Conservation (phyloP, 2,888 invertebrate species). For the Antheraea yamamai region DNA sequence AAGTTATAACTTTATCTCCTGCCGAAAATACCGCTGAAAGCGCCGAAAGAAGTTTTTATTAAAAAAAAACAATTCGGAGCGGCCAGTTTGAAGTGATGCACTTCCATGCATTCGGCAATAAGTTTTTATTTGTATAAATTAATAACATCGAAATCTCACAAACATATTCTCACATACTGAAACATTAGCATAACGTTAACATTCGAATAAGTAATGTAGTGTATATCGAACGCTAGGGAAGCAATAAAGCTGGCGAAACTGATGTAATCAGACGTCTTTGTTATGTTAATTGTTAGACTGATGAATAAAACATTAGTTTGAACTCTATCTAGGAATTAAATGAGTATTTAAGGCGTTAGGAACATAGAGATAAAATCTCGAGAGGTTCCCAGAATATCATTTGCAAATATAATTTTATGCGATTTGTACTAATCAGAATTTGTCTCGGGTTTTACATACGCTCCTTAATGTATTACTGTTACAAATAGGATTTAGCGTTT, state of each 20-base stretch:
- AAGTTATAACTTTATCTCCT: too few relatives aligned
- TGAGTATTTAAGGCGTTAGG: background rate
- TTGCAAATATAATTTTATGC: background rate
- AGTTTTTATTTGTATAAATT: background rate
- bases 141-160: background rate
- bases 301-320: slow-evolving; percentile 13
- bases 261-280: slow-evolving; percentile 7
- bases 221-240: background rate
- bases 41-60: too few relatives aligned
- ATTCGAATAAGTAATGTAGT: background rate
- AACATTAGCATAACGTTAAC: background rate
- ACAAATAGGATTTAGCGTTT: too few relatives aligned
- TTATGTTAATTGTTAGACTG: slow-evolving; percentile 3
- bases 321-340: slow-evolving; percentile 7
- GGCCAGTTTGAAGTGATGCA: too few relatives aligned
- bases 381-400: background rate
- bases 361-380: background rate
- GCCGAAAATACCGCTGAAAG: too few relatives aligned
- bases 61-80: too few relatives aligned
- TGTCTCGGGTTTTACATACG: too few relatives aligned
- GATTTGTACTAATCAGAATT: too few relatives aligned
- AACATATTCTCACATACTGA: background rate
- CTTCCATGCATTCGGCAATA: too few relatives aligned
- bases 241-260: slow-evolving; percentile 12
- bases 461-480: too few relatives aligned